A percentile compares a stretch with the other conserved stretches of the same genome.
Conservation (phyloP, 2,888 invertebrate species). For the Papilio demoleus region DNA sequence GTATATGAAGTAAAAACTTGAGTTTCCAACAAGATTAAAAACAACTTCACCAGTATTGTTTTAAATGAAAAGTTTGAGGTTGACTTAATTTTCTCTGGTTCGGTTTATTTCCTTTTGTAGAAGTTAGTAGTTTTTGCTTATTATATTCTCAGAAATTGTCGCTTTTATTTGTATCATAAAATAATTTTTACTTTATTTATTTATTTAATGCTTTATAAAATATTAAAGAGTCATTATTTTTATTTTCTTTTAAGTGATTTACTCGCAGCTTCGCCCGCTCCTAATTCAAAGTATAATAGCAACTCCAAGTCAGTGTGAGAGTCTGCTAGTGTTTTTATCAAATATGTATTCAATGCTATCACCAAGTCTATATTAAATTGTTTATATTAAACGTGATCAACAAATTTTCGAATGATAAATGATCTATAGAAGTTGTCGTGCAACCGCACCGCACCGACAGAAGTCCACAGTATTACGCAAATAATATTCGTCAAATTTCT, state of each 20-base stretch:
- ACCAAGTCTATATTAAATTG: no score
- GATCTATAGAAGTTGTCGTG: background rate
- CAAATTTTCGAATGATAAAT: background rate
- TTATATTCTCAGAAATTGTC: background rate
- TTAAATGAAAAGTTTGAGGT: slow-evolving; percentile 22
- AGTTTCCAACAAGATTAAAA: slow-evolving; percentile 9
- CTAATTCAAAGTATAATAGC: no score
- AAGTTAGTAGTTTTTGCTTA: slow-evolving; percentile 20
- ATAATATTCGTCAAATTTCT: background rate
- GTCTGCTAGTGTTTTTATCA: no score
- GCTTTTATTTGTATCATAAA: background rate
- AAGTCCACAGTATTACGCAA: background rate
- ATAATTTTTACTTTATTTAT: background rate
- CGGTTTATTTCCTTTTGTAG: slow-evolving; percentile 20
- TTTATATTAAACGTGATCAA: no score
- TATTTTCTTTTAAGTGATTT: no score
- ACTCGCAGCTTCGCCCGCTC: no score
- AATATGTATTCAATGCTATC: no score
- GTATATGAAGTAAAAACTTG: background rate
- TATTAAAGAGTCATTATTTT: no score
- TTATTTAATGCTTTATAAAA: no score
- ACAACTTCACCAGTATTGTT: slow-evolving; percentile 16
- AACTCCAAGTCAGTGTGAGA: no score
- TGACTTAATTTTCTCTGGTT: slow-evolving; percentile 18
- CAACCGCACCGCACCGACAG: background rate